Conservation (phyloP, 1,140 invertebrate genomes). For the Ostrea edulis region DNA sequence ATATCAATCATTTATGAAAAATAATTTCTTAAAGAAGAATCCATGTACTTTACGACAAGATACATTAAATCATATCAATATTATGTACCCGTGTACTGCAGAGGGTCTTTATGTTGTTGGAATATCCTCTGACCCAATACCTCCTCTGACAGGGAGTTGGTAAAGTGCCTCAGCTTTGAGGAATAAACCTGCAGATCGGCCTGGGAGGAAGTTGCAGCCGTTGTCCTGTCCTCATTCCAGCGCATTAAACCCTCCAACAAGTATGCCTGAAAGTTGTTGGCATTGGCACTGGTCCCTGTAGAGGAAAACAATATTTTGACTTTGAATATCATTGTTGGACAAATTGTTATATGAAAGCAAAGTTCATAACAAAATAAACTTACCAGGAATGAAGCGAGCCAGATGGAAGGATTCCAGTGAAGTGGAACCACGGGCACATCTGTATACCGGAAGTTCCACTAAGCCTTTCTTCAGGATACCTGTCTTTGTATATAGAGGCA, state of each 20-base stretch:
- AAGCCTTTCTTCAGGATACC: conserved; percentile 58
- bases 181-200: background rate
- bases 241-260: conserved; percentile 60
- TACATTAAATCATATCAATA: too few relatives aligned
- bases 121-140: conserved; percentile 40
- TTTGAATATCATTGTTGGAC: background rate
- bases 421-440: conserved; percentile 45
- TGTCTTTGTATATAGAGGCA: conserved; percentile 60
- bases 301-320: background rate
- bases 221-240: conserved; percentile 60
- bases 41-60: too few relatives aligned
- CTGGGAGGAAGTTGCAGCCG: conserved; percentile 25
- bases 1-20: too few relatives aligned
- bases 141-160: background rate
- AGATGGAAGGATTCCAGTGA: conserved; percentile 53
- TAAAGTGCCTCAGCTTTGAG: background rate
- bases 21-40: too few relatives aligned
- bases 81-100: conserved; percentile 32
- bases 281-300: conserved; percentile 58
- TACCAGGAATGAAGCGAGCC: conserved; percentile 54
- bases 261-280: conserved; percentile 61
- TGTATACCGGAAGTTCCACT: conserved; percentile 44
- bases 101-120: background rate
- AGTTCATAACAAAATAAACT: background rate
- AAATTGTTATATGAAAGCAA: too few relatives aligned